A percentile compares a stretch with the other conserved stretches of the same genome.
Conservation (phyloP, 2,113 vertebrate genomes). For the Eudyptes chrysolophus region DNA sequence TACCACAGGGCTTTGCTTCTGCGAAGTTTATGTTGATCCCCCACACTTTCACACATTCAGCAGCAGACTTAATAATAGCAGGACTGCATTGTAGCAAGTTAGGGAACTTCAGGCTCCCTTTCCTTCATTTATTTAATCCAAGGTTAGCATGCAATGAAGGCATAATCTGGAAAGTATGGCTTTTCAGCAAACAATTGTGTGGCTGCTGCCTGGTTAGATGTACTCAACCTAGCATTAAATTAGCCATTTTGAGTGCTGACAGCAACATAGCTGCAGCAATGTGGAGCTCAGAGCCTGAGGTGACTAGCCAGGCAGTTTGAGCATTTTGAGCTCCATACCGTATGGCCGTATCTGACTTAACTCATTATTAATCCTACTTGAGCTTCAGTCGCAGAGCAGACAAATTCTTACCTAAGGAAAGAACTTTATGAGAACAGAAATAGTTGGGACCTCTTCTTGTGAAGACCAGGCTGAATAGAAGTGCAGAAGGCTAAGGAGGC, state of each 20-base stretch:
- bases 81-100: not conserved
- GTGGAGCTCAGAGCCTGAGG: not conserved
- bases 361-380: not conserved
- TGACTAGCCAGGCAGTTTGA: not conserved
- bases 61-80: conserved; percentile 54
- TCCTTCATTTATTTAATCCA: not conserved
- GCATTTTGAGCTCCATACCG: not conserved
- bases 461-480: not conserved
- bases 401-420: not conserved
- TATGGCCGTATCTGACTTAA: not conserved
- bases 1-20: conserved; percentile 32
- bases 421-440: not conserved
- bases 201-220: not conserved
- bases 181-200: not conserved
- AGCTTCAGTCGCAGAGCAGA: not conserved
- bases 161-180: not conserved
- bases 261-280: not conserved
- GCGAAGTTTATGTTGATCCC: not conserved
- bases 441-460: not conserved
- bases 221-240: not conserved
- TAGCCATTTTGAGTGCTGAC: not conserved
- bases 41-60: conserved; percentile 32
- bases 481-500: not conserved
- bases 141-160: not conserved
- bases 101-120: not conserved